phyloP scores from a whole-genome alignment of 2,888 invertebrate genomes.

The Melitaea athalia region DNA sequence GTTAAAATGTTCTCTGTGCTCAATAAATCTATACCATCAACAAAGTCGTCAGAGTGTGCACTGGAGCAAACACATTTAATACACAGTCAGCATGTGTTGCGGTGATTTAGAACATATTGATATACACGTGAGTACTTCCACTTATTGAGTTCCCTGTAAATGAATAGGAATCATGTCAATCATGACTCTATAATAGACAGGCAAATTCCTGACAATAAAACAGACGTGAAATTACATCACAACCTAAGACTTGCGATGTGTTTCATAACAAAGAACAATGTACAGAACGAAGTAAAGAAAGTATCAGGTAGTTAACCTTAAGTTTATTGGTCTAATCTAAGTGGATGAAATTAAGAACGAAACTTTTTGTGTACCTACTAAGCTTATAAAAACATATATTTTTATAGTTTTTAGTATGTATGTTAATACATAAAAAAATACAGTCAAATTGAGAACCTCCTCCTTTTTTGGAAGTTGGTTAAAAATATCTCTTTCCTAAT shows the following conservation, averaged over 20 bases:
- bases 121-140: slow-evolving; percentile 16
- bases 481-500: too few relatives aligned
- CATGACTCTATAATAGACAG: background rate
- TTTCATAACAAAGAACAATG: background rate
- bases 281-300: background rate
- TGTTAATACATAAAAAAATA: too few relatives aligned
- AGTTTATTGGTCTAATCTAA: too few relatives aligned
- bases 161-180: background rate
- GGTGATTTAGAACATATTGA: slow-evolving; percentile 5
- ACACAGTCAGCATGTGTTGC: slow-evolving; percentile 8
- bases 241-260: background rate
- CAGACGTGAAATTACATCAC: background rate
- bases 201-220: background rate
- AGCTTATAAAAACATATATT: too few relatives aligned
- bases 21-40: slow-evolving; percentile 8
- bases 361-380: too few relatives aligned
- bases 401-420: too few relatives aligned
- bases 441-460: too few relatives aligned
- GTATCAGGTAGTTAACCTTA: too few relatives aligned
- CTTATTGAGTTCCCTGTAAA: slow-evolving; percentile 9
- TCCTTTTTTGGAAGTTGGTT: too few relatives aligned
- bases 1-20: background rate
- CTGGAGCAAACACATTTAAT: slow-evolving; percentile 17
- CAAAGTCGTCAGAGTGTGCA: slow-evolving; percentile 13
- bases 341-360: too few relatives aligned